Conservation (phyloP, 92 coral and sea anemone genomes). For the Phymanthus crucifer region DNA sequence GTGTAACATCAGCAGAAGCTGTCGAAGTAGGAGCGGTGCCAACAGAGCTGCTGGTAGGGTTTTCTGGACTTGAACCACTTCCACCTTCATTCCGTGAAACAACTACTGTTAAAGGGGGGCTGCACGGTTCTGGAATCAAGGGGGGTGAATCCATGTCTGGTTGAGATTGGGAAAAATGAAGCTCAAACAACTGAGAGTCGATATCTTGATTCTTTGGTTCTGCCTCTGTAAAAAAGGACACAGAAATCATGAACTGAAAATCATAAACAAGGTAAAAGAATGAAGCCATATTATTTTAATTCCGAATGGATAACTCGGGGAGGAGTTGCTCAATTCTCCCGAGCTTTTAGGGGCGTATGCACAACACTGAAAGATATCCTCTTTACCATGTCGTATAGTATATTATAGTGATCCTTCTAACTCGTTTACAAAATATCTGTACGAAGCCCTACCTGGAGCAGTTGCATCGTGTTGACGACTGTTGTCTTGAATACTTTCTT, state of each 20-base stretch:
- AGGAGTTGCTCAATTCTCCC: too few species aligned
- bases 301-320: too few species aligned
- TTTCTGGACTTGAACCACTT: constrained; percentile 16
- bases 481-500: constrained; percentile 14
- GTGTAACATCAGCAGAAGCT: neutral
- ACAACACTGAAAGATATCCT: too few species aligned
- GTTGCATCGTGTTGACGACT: neutral
- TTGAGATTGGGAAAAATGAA: constrained; percentile 78
- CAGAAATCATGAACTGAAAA: neutral
- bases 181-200: constrained; percentile 36
- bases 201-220: constrained; percentile 44
- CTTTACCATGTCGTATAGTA: too few species aligned
- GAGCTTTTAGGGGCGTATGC: too few species aligned
- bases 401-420: too few species aligned
- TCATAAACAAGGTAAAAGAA: too few species aligned
- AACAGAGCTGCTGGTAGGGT: neutral
- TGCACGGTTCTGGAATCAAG: constrained; percentile 13
- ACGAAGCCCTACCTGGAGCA: neutral
- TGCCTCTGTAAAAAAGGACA: neutral
- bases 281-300: too few species aligned
- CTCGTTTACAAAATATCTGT: too few species aligned
- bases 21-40: neutral
- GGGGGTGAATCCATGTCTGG: constrained; percentile 48
- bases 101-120: neutral
- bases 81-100: neutral